A percentile compares a stretch with the other conserved stretches of the same genome.
Conservation (phyloP, 1,140 invertebrate species). For the Chrysomallon squamiferum region DNA sequence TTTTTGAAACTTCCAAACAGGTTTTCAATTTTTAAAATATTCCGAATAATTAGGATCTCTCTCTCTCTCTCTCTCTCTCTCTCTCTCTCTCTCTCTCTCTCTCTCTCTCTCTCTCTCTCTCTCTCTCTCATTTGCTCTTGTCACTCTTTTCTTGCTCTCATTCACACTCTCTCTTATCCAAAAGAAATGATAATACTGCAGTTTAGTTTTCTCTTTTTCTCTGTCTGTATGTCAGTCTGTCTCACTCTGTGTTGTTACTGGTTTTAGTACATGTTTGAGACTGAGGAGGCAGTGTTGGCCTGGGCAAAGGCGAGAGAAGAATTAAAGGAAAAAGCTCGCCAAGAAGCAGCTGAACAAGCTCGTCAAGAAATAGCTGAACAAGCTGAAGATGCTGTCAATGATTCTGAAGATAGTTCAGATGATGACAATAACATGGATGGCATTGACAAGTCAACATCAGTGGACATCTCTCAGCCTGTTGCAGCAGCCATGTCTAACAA, state of each 20-base stretch:
- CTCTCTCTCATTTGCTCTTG: too few relatives aligned
- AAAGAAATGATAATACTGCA: not conserved
- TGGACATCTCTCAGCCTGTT: slow-evolving; percentile 8
- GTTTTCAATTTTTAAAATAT: too few relatives aligned
- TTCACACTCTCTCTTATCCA: too few relatives aligned
- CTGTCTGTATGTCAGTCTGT: too few relatives aligned
- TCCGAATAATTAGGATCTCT: too few relatives aligned
- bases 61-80: too few relatives aligned
- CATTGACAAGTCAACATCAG: not conserved
- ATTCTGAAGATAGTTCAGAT: slow-evolving; percentile 5
- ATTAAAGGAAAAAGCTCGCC: slow-evolving; percentile 18
- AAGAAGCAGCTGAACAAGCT: slow-evolving; percentile 3
- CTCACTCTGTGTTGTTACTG: too few relatives aligned
- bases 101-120: too few relatives aligned
- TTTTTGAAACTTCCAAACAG: slow-evolving; percentile 3
- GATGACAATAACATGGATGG: slow-evolving; percentile 9
- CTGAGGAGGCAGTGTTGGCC: slow-evolving; percentile 44
- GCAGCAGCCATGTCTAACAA: slow-evolving; percentile 23
- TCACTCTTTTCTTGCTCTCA: too few relatives aligned
- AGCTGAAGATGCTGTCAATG: not conserved
- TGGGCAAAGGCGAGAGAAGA: slow-evolving; percentile 39
- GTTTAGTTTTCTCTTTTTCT: not conserved
- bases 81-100: too few relatives aligned
- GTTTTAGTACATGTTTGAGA: slow-evolving; percentile 48
- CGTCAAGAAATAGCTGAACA: slow-evolving; percentile 4